phyloP scores from a whole-genome alignment of 2,888 invertebrate species.

The Oligia fasciuncula region DNA sequence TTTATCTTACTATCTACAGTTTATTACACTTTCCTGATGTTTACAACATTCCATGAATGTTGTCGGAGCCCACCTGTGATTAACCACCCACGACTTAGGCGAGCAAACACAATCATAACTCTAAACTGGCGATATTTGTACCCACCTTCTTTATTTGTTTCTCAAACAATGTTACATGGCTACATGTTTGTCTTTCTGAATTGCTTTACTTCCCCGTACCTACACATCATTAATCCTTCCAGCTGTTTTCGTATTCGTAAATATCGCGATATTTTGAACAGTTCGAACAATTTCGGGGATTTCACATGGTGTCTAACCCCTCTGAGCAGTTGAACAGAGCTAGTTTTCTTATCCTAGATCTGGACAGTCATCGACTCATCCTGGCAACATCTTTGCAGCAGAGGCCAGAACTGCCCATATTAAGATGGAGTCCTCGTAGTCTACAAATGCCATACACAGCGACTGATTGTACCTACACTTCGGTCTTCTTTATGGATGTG shows the following conservation, averaged over 20 bases:
- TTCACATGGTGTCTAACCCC: background rate
- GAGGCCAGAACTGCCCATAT: background rate
- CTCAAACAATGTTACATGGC: constrained; percentile 59
- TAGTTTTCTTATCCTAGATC: background rate
- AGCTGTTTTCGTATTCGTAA: too few species aligned
- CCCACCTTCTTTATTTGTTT: constrained; percentile 68
- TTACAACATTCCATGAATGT: constrained; percentile 67
- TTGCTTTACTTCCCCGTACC: constrained; percentile 18
- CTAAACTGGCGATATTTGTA: constrained; percentile 66
- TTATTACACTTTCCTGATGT: constrained; percentile 16
- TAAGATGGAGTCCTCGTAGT: background rate
- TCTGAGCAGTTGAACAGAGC: background rate
- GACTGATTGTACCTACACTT: too few species aligned
- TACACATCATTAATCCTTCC: too few species aligned
- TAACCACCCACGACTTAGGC: constrained; percentile 74
- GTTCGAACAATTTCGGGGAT: background rate
- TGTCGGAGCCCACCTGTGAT: constrained; percentile 71
- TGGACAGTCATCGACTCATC: background rate
- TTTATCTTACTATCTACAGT: background rate
- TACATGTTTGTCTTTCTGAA: constrained; percentile 52
- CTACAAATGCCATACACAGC: too few species aligned
- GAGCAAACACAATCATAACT: constrained; percentile 69
- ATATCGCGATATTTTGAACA: too few species aligned
- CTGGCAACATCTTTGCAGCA: background rate
- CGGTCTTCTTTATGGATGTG: too few species aligned